These are phyloP conservation scores for Reticulitermes speratus DNA, from an alignment of 1,140 invertebrate species.

Conservation along the genomic window DNA sequence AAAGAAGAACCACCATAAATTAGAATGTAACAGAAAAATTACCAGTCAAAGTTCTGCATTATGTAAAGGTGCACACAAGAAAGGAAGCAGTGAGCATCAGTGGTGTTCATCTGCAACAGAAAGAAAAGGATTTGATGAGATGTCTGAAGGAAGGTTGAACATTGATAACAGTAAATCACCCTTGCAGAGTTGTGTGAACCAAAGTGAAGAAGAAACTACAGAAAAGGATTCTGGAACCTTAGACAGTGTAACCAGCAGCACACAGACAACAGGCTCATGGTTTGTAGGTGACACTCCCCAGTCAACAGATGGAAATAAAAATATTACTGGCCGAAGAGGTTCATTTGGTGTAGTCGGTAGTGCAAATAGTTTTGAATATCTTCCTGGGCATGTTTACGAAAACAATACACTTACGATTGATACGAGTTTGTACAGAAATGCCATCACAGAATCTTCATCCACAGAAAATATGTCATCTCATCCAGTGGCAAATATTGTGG, in stretches of 20 bases:
- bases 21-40: no score
- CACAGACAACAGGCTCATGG: conserved; percentile 32
- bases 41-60: no score
- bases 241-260: conserved; percentile 29
- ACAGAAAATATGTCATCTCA: neutral
- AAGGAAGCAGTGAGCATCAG: no score
- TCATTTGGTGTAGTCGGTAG: conserved; percentile 40
- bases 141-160: neutral
- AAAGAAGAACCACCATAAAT: no score
- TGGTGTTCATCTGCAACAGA: no score
- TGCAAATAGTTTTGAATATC: conserved; percentile 54
- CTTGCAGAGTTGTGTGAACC: conserved; percentile 41
- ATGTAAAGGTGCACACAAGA: no score
- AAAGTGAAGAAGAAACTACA: conserved; percentile 41
- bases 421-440: conserved; percentile 37
- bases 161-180: conserved; percentile 42
- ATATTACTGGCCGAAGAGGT: neutral
- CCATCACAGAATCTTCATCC: neutral
- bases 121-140: no score
- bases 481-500: neutral
- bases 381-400: conserved; percentile 49
- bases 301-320: neutral
- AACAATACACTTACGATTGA: conserved; percentile 36
- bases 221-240: conserved; percentile 44
- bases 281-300: neutral